Percentiles rank a stretch among this genome's conserved stretches.
Conservation (phyloP, 2,797 vertebrate species). For the Lutjanus campechanus region DNA sequence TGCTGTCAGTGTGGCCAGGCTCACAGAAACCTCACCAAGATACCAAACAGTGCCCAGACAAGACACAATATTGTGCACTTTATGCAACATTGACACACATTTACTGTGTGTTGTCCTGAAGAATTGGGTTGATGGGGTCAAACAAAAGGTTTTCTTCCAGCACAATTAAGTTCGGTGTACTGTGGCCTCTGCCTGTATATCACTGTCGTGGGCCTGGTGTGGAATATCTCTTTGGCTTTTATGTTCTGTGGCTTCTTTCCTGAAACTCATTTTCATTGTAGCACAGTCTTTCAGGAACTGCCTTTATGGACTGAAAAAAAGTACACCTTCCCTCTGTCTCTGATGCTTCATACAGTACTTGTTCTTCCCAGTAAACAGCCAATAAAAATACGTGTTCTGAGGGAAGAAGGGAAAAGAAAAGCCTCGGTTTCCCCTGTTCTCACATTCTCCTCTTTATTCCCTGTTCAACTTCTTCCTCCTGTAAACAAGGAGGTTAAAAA, state of each 20-base stretch:
- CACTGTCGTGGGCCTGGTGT: background rate
- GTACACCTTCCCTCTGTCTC: too few relatives aligned
- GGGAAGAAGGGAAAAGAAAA: conserved; percentile 8
- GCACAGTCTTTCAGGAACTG: conserved; percentile 15
- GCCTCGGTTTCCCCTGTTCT: background rate
- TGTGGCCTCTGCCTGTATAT: background rate
- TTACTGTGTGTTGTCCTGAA: background rate
- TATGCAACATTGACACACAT: background rate
- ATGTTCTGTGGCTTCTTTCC: background rate
- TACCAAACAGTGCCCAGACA: background rate
- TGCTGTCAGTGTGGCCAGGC: background rate
- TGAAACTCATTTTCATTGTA: conserved; percentile 24
- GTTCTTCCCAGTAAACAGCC: conserved; percentile 32
- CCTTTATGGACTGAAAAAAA: conserved; percentile 24
- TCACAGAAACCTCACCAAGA: background rate
- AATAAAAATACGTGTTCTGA: conserved; percentile 32
- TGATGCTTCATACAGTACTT: conserved; percentile 6
- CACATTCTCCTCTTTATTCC: background rate
- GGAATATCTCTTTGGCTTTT: background rate
- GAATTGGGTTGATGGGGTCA: background rate
- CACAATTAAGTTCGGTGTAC: background rate
- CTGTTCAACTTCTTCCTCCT: conserved; percentile 12
- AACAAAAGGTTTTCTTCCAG: background rate
- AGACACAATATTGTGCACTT: background rate
- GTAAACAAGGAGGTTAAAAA: conserved; percentile 38